These are phyloP conservation scores for Papilio dardanus DNA, from an alignment of 1,140 invertebrate genomes.

Conservation along the genomic window DNA sequence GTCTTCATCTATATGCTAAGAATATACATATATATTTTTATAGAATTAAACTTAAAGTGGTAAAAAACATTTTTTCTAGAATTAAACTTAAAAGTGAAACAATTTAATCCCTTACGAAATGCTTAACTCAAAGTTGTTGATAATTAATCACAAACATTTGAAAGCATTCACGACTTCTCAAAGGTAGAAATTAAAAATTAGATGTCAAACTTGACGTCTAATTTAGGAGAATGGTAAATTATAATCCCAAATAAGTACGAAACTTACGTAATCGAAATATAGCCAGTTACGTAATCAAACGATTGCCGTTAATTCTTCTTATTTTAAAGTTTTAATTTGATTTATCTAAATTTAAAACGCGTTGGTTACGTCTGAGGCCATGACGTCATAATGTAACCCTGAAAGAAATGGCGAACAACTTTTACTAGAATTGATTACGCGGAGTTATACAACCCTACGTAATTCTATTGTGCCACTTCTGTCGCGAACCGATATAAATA, in stretches of 20 bases:
- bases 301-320: slow-evolving; percentile 53
- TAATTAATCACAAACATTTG: slow-evolving; percentile 16
- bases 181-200: slow-evolving; percentile 38
- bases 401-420: slow-evolving; percentile 26
- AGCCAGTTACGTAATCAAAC: slow-evolving; percentile 50
- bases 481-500: neutral
- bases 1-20: neutral
- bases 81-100: slow-evolving; percentile 6
- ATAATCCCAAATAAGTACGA: slow-evolving; percentile 51
- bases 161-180: slow-evolving; percentile 33
- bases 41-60: too few species aligned
- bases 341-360: slow-evolving; percentile 52
- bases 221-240: slow-evolving; percentile 42
- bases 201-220: slow-evolving; percentile 47
- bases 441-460: slow-evolving; percentile 39
- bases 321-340: slow-evolving; percentile 59
- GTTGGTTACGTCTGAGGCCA: slow-evolving; percentile 54
- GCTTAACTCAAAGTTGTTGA: neutral
- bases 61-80: slow-evolving; percentile 5
- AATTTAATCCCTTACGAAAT: slow-evolving; percentile 26
- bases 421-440: slow-evolving; percentile 35
- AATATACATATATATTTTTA: neutral
- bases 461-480: slow-evolving; percentile 32
- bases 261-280: slow-evolving; percentile 52
- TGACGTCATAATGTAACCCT: slow-evolving; percentile 46